Percentiles rank a stretch among this genome's conserved stretches.
Conservation (phyloP, 2,888 invertebrate species). For the Fragum fragum region DNA sequence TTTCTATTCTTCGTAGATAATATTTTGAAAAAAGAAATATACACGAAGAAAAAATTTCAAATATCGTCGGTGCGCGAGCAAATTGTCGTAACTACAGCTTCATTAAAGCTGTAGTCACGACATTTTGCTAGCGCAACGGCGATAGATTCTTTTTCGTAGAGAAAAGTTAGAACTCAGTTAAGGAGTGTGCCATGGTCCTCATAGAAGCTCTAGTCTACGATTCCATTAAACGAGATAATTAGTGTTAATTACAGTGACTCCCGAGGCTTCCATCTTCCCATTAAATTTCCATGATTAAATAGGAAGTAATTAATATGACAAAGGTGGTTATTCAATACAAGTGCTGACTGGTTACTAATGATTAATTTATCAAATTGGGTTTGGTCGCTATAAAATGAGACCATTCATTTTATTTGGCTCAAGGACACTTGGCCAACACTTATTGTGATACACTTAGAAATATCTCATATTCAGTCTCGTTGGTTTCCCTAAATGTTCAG, state of each 20-base stretch:
- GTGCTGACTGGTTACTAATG: constrained; percentile 17
- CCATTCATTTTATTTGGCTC: not conserved
- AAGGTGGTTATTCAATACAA: constrained; percentile 32
- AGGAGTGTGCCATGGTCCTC: constrained; percentile 11
- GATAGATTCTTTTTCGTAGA: too few relatives aligned
- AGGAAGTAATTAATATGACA: constrained; percentile 32
- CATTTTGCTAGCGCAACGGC: too few relatives aligned
- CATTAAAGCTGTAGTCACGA: too few relatives aligned
- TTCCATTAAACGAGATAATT: constrained; percentile 31
- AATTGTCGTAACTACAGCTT: too few relatives aligned
- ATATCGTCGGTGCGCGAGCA: too few relatives aligned
- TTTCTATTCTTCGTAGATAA: too few relatives aligned
- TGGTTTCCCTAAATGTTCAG: too few relatives aligned
- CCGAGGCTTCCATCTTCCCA: constrained; percentile 11
- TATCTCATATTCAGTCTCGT: too few relatives aligned
- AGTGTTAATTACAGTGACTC: constrained; percentile 19
- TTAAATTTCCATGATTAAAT: constrained; percentile 28
- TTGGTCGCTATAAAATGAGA: constrained; percentile 23
- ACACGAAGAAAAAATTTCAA: too few relatives aligned
- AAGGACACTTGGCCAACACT: too few relatives aligned
- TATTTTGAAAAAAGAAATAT: too few relatives aligned
- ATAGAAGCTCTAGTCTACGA: constrained; percentile 21
- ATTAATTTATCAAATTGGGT: constrained; percentile 30
- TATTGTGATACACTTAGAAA: too few relatives aligned
- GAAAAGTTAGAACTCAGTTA: not conserved